These are phyloP conservation scores for Cephus nigrinus DNA, from an alignment of 2,888 invertebrate species.

Conservation along the genomic window DNA sequence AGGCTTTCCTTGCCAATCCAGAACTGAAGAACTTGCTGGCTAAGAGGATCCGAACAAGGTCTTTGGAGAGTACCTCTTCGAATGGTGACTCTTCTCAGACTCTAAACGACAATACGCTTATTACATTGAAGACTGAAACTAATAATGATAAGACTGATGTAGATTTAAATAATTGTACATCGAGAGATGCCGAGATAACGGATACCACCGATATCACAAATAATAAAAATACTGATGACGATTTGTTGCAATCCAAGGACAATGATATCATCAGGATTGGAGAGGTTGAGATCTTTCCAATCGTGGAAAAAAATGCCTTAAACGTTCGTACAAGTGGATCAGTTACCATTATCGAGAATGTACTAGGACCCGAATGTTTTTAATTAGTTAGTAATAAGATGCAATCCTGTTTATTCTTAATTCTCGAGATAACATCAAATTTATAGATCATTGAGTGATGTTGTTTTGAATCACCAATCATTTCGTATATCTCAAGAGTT, in stretches of 20 bases:
- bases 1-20: slow-evolving; percentile 45
- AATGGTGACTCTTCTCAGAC: neutral
- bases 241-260: neutral
- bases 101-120: neutral
- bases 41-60: neutral
- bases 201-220: neutral
- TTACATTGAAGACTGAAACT: neutral
- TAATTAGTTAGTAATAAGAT: slow-evolving; percentile 15
- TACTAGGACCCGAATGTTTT: slow-evolving; percentile 37
- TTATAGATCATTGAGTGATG: neutral
- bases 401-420: neutral
- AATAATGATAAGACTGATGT: slow-evolving; percentile 12
- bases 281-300: slow-evolving; percentile 18
- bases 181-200: neutral
- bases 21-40: slow-evolving; percentile 32
- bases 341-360: slow-evolving; percentile 32
- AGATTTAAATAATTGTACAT: slow-evolving; percentile 6
- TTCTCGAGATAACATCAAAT: neutral
- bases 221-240: slow-evolving; percentile 1
- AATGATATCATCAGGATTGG: slow-evolving; percentile 12
- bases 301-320: neutral
- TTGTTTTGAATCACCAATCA: neutral
- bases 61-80: neutral
- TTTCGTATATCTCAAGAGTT: neutral
- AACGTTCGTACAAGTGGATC: neutral